phyloP scores from a whole-genome alignment of 2,888 invertebrate species.

The Poecilobothrus nobilitatus region DNA sequence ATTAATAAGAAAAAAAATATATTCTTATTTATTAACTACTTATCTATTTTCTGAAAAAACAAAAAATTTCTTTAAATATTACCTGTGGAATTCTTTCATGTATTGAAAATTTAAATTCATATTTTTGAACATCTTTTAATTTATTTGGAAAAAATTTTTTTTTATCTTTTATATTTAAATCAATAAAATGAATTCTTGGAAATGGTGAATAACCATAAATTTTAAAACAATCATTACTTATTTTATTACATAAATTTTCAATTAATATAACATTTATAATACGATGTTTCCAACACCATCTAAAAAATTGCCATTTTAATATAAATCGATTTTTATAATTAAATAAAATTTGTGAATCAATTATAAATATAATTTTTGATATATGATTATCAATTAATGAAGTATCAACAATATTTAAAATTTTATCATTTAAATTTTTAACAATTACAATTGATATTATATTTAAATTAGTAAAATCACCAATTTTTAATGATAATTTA shows the following conservation, averaged over 20 bases:
- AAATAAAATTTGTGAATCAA: not conserved
- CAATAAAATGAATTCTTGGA: not conserved
- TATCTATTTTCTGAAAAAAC: no score
- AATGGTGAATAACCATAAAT: slow-evolving; percentile 1
- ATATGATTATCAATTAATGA: not conserved
- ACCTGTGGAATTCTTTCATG: not conserved
- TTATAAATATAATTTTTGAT: not conserved
- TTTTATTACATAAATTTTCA: not conserved
- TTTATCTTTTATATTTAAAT: not conserved
- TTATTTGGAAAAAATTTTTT: not conserved
- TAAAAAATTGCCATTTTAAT: not conserved
- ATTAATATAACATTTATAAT: not conserved
- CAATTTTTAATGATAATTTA: not conserved
- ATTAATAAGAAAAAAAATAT: no score
- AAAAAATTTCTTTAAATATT: not conserved
- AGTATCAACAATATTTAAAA: not conserved
- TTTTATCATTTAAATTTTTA: not conserved
- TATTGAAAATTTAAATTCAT: not conserved
- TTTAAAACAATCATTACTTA: not conserved
- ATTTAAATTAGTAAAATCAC: not conserved
- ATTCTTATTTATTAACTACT: no score
- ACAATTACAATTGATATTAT: not conserved
- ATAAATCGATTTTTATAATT: not conserved
- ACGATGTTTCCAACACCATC: not conserved
- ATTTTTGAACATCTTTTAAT: not conserved